Conservation (phyloP, 2,888 invertebrate genomes). For the Pterostichus niger region DNA sequence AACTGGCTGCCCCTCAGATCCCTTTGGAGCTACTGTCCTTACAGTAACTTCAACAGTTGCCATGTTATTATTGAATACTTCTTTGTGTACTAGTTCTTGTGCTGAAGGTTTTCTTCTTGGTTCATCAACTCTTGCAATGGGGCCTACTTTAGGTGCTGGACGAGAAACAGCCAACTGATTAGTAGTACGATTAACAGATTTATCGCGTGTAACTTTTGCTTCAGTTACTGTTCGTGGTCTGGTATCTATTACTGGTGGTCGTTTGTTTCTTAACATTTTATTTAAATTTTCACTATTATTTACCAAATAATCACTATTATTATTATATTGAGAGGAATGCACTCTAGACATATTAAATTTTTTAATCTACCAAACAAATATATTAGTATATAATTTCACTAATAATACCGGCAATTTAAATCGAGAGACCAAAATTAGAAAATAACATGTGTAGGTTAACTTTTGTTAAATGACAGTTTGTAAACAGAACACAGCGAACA, state of each 20-base stretch:
- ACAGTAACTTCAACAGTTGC: constrained; percentile 66
- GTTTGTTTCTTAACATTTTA: constrained; percentile 60
- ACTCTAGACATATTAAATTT: constrained; percentile 54
- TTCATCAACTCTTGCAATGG: constrained; percentile 34
- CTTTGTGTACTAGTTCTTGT: constrained; percentile 62
- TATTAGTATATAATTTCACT: constrained; percentile 9
- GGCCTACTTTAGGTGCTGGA: not conserved
- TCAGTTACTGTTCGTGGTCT: constrained; percentile 16
- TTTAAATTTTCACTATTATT: constrained; percentile 17
- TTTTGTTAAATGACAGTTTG: constrained; percentile 59
- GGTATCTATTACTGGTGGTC: not conserved
- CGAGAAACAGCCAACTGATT: constrained; percentile 30
- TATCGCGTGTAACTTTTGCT: constrained; percentile 30
- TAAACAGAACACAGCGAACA: constrained; percentile 40
- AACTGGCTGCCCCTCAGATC: not conserved
- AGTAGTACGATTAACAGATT: constrained; percentile 29
- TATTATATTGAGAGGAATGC: constrained; percentile 22
- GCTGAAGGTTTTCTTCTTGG: constrained; percentile 17
- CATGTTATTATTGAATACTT: constrained; percentile 62
- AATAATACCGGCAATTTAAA: constrained; percentile 47
- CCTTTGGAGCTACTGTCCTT: constrained; percentile 45
- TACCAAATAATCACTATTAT: constrained; percentile 46
- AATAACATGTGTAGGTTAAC: constrained; percentile 57
- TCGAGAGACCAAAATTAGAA: constrained; percentile 30
- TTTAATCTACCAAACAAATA: constrained; percentile 17